phyloP scores from a whole-genome alignment of 2,888 invertebrate species.

The Cotesia congregata region DNA sequence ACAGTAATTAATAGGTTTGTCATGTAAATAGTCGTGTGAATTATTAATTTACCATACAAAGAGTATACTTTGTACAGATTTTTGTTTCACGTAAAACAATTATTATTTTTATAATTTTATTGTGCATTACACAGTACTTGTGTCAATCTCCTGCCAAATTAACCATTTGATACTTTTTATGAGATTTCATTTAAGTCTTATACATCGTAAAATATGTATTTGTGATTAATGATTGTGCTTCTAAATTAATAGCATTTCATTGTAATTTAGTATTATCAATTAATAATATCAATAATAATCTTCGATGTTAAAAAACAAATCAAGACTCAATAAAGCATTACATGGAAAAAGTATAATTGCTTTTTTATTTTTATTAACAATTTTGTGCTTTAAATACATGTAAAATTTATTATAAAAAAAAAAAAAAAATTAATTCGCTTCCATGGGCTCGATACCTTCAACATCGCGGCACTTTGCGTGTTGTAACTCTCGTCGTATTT shows the following conservation, averaged over 20 bases:
- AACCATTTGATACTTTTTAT: conserved; percentile 16
- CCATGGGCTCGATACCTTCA: conserved; percentile 71
- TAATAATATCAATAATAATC: conserved; percentile 5
- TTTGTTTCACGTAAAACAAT: conserved; percentile 22
- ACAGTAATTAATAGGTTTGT: conserved; percentile 10
- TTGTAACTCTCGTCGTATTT: conserved; percentile 89
- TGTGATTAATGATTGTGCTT: conserved; percentile 1
- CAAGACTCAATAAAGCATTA: neutral
- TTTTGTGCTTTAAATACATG: conserved; percentile 1
- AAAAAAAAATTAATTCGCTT: conserved; percentile 48
- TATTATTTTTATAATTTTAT: conserved; percentile 9
- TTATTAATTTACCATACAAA: conserved; percentile 31
- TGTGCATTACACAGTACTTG: conserved; percentile 19
- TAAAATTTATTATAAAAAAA: conserved; percentile 21
- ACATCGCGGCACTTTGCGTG: conserved; percentile 85
- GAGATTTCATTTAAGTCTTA: neutral
- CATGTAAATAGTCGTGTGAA: conserved; percentile 41
- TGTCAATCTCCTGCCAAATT: conserved; percentile 32
- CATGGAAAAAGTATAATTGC: conserved; percentile 13
- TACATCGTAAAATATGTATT: neutral
- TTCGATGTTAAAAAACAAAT: conserved; percentile 20
- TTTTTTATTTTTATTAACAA: conserved; percentile 18
- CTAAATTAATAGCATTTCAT: conserved; percentile 1
- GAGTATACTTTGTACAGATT: conserved; percentile 36
- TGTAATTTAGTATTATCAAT: neutral